These are phyloP conservation scores for Chymomyza costata DNA, from an alignment of 1,140 invertebrate species.

Conservation along the genomic window DNA sequence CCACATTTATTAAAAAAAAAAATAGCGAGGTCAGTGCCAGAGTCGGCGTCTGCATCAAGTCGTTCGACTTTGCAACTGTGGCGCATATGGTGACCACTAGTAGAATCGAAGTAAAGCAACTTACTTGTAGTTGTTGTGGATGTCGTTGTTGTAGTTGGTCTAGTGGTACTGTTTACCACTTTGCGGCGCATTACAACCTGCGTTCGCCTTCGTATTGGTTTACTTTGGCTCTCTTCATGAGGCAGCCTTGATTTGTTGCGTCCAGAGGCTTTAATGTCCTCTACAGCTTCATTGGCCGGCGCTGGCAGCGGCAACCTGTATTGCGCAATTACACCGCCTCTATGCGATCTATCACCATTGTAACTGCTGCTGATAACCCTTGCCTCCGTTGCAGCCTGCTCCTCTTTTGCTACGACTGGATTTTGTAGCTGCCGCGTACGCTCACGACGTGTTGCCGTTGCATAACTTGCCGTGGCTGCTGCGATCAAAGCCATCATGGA, in stretches of 20 bases:
- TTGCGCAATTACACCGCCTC: constrained; percentile 40
- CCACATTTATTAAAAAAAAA: constrained; percentile 29
- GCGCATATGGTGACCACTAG: constrained; percentile 15
- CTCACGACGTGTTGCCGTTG: constrained; percentile 29
- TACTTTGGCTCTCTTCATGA: constrained; percentile 11
- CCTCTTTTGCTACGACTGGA: constrained; percentile 26
- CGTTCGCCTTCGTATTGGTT: constrained; percentile 41
- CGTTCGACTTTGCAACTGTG: constrained; percentile 34
- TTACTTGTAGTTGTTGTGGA: constrained; percentile 40
- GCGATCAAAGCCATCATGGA: constrained; percentile 25
- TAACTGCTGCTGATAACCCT: constrained; percentile 19
- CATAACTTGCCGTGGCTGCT: constrained; percentile 45
- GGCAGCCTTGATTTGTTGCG: constrained; percentile 9
- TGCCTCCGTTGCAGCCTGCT: constrained; percentile 5
- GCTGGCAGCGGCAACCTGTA: constrained; percentile 45
- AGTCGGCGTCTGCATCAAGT: constrained; percentile 50
- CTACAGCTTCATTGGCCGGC: constrained; percentile 19
- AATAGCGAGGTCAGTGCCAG: constrained; percentile 68
- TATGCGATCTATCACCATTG: constrained; percentile 32
- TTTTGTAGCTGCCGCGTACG: constrained; percentile 9
- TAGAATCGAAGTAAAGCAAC: constrained; percentile 25
- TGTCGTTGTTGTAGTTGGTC: constrained; percentile 27
- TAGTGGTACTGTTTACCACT: constrained; percentile 13
- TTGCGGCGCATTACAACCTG: constrained; percentile 48
- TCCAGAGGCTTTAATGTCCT: too few species aligned